Evolutionary conservation across 2,797 vertebrate genomes (phyloP).

Genomic region (Acanthornis magna): DNA sequence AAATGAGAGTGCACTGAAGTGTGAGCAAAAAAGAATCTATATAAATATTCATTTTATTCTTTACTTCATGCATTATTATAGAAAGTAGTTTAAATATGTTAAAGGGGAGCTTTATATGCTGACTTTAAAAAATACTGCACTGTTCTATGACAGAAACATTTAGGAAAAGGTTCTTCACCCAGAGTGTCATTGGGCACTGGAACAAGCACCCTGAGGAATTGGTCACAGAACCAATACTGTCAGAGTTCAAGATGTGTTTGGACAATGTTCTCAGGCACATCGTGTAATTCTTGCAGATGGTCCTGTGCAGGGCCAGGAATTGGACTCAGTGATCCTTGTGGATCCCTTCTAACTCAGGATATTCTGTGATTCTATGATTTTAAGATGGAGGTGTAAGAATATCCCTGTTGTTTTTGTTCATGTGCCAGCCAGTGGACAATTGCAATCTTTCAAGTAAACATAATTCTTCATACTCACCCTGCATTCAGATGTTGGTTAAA

Average conservation of each 20-base stretch:
- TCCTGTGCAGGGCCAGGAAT: not conserved
- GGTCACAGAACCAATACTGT: too few relatives aligned
- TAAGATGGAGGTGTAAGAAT: not conserved
- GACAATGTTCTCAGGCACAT: not conserved
- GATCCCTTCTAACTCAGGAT: not conserved
- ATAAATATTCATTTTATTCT: conserved; percentile 1
- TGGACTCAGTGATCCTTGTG: rapidly evolving
- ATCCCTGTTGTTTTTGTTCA: not conserved
- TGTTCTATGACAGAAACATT: not conserved
- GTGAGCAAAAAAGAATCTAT: not conserved
- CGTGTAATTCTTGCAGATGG: too few relatives aligned
- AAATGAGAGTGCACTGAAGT: not conserved
- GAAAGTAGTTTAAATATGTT: not conserved
- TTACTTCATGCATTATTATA: not conserved
- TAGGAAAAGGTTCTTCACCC: not conserved
- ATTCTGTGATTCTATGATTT: not conserved
- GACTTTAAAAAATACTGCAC: not conserved
- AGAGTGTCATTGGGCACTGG: too few relatives aligned
- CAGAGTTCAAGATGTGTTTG: not conserved
- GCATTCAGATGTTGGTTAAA: not conserved
- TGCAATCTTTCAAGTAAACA: not conserved
- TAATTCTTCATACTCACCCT: not conserved
- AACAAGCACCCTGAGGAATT: not conserved
- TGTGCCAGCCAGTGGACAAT: not conserved
- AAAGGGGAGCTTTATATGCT: not conserved